Evolutionary conservation across 2,888 invertebrate genomes (phyloP).

Genomic region (Chrysina gloriosa): DNA sequence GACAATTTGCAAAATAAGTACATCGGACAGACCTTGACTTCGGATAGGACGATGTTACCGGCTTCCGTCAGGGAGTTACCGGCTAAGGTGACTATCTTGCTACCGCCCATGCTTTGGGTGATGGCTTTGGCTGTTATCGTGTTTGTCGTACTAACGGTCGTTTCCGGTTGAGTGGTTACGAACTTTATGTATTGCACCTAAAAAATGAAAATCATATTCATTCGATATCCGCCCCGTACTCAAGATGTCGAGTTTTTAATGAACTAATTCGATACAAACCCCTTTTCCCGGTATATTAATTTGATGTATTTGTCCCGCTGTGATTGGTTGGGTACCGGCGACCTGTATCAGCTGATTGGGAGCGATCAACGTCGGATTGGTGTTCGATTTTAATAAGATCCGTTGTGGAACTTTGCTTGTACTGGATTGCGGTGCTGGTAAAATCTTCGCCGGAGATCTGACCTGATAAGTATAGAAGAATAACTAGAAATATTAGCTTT

Average conservation of each 20-base stretch:
- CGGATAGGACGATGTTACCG: constrained; percentile 56
- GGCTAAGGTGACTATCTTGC: constrained; percentile 45
- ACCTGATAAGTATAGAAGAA: constrained; percentile 54
- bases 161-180: constrained; percentile 64
- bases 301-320: constrained; percentile 72
- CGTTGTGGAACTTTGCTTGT: constrained; percentile 65
- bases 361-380: constrained; percentile 62
- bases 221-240: too few species aligned
- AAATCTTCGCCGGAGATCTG: constrained; percentile 78
- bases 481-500: background rate
- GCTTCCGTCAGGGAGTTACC: constrained; percentile 47
- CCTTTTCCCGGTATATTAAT: constrained; percentile 80
- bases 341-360: constrained; percentile 61
- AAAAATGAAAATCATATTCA: too few species aligned
- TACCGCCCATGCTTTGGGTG: constrained; percentile 42
- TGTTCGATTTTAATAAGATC: constrained; percentile 68
- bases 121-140: constrained; percentile 40
- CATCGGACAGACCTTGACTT: constrained; percentile 54
- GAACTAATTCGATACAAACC: too few species aligned
- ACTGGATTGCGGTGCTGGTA: constrained; percentile 70
- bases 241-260: too few species aligned
- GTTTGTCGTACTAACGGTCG: constrained; percentile 36
- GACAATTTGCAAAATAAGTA: background rate
- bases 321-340: constrained; percentile 61
- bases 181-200: constrained; percentile 80